Base-by-base conservation (phyloP, 1,140 invertebrate species). In the Micrasema minimum region DNA sequence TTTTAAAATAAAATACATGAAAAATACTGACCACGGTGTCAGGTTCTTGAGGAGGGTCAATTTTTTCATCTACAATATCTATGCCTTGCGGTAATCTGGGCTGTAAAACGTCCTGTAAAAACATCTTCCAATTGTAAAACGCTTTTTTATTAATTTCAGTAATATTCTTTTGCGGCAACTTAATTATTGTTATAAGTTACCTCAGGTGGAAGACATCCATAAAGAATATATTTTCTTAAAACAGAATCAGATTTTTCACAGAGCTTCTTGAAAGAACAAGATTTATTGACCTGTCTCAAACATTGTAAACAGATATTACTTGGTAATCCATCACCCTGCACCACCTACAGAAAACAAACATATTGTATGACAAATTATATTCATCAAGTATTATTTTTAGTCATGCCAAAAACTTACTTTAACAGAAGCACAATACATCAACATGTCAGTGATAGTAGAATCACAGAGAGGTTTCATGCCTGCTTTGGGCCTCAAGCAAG, bases 161-260 rank as follows among this genome's bases (percentile, higher is more conserved):
- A n/a, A n/a, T n/a, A n/a, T n/a, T n/a, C n/a, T n/a, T n/a, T n/a
- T n/a, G n/a, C n/a, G n/a, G n/a, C n/a, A n/a, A n/a, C n/a, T n/a
- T n/a, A n/a, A n/a, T 31, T 31, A 31, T 4, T 31, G 26, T 4
- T 4, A 31, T 31, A 4, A 31, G 26, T 31, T 31, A 69, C 66
- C 66, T 74, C 55, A 2, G 46, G 22, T 22, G 74, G 74, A 26
- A 75, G 20, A 16, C 55, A 72, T 31, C 74, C 66, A 45, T 70
- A 55, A 10, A 69, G 48, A 23, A 69, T 43, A 31, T 72, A 75
- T 53, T 67, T 66, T 51, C 38, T 72, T 14, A 75, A 48, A 14
- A 62, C 64, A 5, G 64, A 43, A 62, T 75, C 62, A 5, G 74
- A 75, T 50, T 75, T 72, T 66, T 72, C 74, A 69, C 74, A 75